Evolutionary conservation across 2,113 vertebrate species (phyloP).

Genomic region (Casuarius casuarius): DNA sequence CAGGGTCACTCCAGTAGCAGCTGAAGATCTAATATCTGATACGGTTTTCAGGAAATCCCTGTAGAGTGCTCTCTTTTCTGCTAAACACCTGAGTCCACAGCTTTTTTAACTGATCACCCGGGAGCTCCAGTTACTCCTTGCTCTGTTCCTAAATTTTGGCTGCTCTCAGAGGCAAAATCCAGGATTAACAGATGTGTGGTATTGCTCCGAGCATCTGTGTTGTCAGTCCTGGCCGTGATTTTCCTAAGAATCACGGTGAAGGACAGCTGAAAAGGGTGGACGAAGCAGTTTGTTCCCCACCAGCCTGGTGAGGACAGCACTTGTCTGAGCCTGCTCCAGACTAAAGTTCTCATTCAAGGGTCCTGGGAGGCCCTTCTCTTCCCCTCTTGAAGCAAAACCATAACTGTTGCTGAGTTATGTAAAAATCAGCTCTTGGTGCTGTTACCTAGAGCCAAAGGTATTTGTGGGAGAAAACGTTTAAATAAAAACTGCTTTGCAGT

Average conservation of each 20-base stretch:
- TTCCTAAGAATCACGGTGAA: background rate
- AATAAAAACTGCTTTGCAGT: conserved; percentile 29
- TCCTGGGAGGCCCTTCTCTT: background rate
- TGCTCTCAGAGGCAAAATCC: background rate
- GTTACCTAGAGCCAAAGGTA: background rate
- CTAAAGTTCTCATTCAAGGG: background rate
- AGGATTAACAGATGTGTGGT: background rate
- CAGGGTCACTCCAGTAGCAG: background rate
- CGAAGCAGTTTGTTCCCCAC: background rate
- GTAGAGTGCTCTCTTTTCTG: background rate
- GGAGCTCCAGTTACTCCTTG: background rate
- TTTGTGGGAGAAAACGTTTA: conserved; percentile 28
- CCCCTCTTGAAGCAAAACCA: background rate
- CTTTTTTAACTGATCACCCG: background rate
- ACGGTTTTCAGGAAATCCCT: background rate
- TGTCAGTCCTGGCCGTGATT: background rate
- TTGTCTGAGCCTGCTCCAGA: background rate
- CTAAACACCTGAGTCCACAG: background rate
- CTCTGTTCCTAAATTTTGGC: background rate
- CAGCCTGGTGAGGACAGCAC: background rate
- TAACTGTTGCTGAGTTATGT: background rate
- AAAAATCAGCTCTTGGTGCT: conserved; percentile 8
- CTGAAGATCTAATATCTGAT: background rate
- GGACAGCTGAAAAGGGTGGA: background rate
- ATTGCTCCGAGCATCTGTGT: background rate